Percentiles rank a stretch among this genome's conserved stretches.
Evolutionary conservation across 64 coral and sea anemone species (phyloP).

Genomic region (Montipora efflorescens): DNA sequence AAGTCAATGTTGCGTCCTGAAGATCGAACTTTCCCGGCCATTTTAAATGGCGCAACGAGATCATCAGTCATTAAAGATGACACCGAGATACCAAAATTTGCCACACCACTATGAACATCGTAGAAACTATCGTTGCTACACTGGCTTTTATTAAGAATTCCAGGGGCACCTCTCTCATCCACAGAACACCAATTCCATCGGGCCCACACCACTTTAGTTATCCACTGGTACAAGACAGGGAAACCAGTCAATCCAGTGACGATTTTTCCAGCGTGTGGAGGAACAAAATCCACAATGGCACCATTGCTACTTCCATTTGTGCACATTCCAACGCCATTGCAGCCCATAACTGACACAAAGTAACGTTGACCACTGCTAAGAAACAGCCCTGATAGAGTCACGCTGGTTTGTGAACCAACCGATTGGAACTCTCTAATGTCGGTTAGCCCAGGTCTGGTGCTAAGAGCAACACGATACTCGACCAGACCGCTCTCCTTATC

Average conservation of each 20-base stretch:
- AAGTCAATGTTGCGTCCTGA: conserved; percentile 80
- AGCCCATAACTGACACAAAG: conserved; percentile 80
- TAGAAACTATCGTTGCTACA: conserved; percentile 81
- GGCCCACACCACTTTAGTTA: conserved; percentile 90
- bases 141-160: conserved; percentile 27
- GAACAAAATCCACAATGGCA: conserved; percentile 86
- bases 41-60: conserved; percentile 61
- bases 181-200: conserved; percentile 95
- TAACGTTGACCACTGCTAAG: conserved; percentile 87
- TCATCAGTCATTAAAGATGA: conserved; percentile 57
- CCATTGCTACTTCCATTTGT: conserved; percentile 93
- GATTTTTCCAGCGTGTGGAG: conserved; percentile 86
- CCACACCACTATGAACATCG: conserved; percentile 85
- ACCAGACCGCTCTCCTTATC: conserved; percentile 81
- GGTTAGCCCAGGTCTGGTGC: conserved; percentile 56
- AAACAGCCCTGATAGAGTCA: conserved; percentile 52
- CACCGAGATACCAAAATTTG: conserved; percentile 86
- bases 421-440: conserved; percentile 63
- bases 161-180: conserved; percentile 62
- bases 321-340: conserved; percentile 96
- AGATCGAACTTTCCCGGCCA: conserved; percentile 71
- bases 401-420: conserved; percentile 64
- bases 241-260: conserved; percentile 78
- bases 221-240: conserved; percentile 85
- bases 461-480: conserved; percentile 78